Percentiles rank a stretch among this genome's conserved stretches.
phyloP scores from a whole-genome alignment of 2,888 invertebrate species.

The Drosophila glabriapex region DNA sequence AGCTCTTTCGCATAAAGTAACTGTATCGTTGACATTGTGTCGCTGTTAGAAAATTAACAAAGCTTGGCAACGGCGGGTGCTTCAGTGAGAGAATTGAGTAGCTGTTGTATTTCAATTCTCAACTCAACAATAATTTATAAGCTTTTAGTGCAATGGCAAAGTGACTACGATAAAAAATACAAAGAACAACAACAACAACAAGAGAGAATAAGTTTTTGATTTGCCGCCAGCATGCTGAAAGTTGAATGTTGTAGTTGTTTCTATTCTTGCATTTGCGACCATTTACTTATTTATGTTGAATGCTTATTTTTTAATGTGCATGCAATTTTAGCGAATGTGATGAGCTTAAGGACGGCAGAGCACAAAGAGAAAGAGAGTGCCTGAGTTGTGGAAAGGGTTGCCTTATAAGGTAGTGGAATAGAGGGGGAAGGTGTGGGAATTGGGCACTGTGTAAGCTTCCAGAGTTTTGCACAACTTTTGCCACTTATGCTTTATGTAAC shows the following conservation, averaged over 20 bases:
- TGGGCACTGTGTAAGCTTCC: slow-evolving; percentile 32
- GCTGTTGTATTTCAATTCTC: slow-evolving; percentile 21
- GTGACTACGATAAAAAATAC: slow-evolving; percentile 41
- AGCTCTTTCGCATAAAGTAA: slow-evolving; percentile 39
- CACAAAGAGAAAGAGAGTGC: background rate
- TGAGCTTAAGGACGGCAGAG: slow-evolving; percentile 11
- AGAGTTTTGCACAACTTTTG: slow-evolving; percentile 76
- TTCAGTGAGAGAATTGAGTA: slow-evolving; percentile 33
- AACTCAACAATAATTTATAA: slow-evolving; percentile 74
- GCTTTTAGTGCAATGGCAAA: slow-evolving; percentile 72
- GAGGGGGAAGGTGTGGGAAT: background rate
- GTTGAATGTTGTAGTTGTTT: slow-evolving; percentile 31
- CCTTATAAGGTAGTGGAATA: background rate
- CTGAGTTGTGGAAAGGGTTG: slow-evolving; percentile 47
- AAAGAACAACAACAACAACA: slow-evolving; percentile 22
- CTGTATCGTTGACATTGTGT: slow-evolving; percentile 40
- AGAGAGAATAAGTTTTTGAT: slow-evolving; percentile 60
- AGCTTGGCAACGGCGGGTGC: slow-evolving; percentile 47
- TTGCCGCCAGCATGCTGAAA: slow-evolving; percentile 50
- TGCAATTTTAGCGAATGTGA: slow-evolving; percentile 64
- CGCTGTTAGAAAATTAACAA: slow-evolving; percentile 74
- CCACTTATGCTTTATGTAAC: slow-evolving; percentile 76
- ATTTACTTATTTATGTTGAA: slow-evolving; percentile 75
- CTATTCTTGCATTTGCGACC: slow-evolving; percentile 57
- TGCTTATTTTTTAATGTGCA: slow-evolving; percentile 76